Conservation (phyloP, 2,113 vertebrate species). For the Albula glossodonta region DNA sequence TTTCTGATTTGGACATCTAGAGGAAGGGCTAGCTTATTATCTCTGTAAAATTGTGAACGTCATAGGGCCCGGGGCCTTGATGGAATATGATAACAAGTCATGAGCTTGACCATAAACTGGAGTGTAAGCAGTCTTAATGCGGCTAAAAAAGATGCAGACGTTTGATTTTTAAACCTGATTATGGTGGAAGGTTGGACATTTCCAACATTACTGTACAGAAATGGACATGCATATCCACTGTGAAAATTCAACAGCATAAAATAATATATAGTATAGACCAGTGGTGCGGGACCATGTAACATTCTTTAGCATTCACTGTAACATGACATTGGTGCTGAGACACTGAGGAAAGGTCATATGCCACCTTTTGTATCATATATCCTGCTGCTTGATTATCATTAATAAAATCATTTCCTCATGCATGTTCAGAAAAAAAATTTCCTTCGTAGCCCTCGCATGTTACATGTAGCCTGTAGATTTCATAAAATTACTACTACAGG, state of each 20-base stretch:
- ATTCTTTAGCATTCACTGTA: background rate
- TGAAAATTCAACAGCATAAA: background rate
- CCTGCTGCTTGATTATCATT: too few relatives aligned
- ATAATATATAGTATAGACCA: background rate
- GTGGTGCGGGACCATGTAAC: background rate
- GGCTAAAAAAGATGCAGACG: background rate
- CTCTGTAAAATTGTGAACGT: background rate
- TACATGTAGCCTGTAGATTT: background rate
- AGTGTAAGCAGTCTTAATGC: background rate
- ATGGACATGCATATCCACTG: background rate
- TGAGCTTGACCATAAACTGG: background rate
- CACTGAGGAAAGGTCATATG: background rate
- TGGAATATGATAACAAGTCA: background rate
- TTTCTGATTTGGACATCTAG: background rate
- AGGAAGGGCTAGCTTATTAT: background rate
- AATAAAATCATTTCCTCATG: background rate
- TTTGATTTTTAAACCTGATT: background rate
- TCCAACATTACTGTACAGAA: background rate
- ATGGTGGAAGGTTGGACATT: background rate
- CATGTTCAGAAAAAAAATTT: background rate
- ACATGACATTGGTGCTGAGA: background rate
- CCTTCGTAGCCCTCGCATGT: background rate
- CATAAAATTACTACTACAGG: constrained; percentile 19
- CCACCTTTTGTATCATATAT: background rate
- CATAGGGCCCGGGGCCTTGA: background rate